These are phyloP conservation scores for Epicampocera succincta DNA, from an alignment of 2,888 invertebrate genomes.

Conservation along the genomic window DNA sequence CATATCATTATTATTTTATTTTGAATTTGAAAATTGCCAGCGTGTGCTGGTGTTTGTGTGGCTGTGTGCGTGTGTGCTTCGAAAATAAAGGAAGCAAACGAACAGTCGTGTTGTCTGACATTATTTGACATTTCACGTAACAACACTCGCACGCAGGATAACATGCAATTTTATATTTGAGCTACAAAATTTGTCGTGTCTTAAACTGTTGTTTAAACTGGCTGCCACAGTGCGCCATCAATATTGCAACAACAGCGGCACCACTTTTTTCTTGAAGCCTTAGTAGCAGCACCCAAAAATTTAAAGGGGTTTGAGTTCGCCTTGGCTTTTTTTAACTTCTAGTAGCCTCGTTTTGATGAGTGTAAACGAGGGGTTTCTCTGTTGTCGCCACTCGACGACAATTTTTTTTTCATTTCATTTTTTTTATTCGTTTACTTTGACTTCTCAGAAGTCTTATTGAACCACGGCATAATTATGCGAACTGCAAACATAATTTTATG, in stretches of 20 bases:
- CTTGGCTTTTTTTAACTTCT: too few species aligned
- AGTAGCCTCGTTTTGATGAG: background rate
- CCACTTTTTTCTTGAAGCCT: constrained; percentile 36
- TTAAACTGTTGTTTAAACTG: constrained; percentile 66
- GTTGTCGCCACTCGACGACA: constrained; percentile 18
- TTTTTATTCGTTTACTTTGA: constrained; percentile 4
- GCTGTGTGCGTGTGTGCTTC: constrained; percentile 8
- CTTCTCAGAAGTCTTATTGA: constrained; percentile 20
- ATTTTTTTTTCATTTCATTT: constrained; percentile 5
- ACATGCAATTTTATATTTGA: constrained; percentile 65
- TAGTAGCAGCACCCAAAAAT: too few species aligned
- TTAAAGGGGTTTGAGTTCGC: too few species aligned
- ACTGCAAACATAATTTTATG: constrained; percentile 27
- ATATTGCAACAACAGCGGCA: constrained; percentile 39
- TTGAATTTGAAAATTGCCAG: constrained; percentile 34
- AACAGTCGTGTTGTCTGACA: constrained; percentile 66
- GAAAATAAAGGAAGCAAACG: constrained; percentile 40
- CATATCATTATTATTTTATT: constrained; percentile 30
- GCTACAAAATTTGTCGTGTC: constrained; percentile 66
- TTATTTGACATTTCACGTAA: constrained; percentile 70
- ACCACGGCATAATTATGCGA: constrained; percentile 30
- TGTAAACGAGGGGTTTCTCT: background rate
- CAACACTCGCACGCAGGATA: constrained; percentile 68
- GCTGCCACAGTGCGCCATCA: constrained; percentile 58
- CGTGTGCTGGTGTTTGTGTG: constrained; percentile 2